phyloP scores from a whole-genome alignment of 2,888 invertebrate species.

The Ectemnius cavifrons region DNA sequence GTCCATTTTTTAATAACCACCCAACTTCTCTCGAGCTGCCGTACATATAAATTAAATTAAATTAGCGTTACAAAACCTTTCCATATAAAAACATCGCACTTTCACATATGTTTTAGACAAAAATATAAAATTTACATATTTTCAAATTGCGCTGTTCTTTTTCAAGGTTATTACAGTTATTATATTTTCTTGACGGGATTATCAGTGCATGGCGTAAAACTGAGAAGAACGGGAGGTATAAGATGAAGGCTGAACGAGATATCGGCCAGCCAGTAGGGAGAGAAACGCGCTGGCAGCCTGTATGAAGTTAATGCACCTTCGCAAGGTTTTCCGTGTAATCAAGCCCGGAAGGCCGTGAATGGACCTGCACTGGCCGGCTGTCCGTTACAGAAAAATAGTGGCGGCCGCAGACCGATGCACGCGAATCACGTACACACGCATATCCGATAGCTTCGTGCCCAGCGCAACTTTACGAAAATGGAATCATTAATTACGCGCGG shows the following conservation, averaged over 20 bases:
- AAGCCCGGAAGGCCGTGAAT: conserved; percentile 19
- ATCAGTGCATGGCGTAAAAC: neutral
- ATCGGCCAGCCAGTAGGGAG: neutral
- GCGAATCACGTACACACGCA: conserved; percentile 43
- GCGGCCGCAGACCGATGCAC: conserved; percentile 27
- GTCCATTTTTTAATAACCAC: too few species aligned
- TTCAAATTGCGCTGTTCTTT: too few species aligned
- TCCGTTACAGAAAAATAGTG: conserved; percentile 17
- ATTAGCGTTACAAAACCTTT: too few species aligned
- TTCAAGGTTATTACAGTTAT: too few species aligned
- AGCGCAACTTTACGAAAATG: conserved; percentile 35
- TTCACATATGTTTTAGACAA: too few species aligned
- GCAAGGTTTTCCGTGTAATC: conserved; percentile 14
- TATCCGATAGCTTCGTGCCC: conserved; percentile 29
- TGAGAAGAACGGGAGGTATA: neutral
- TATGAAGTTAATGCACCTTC: conserved; percentile 3
- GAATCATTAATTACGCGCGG: conserved; percentile 33
- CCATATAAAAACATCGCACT: too few species aligned
- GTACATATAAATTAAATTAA: too few species aligned
- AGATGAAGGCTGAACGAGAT: neutral
- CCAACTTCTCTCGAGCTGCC: too few species aligned
- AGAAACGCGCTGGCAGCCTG: too few species aligned
- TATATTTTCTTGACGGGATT: too few species aligned
- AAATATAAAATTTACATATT: too few species aligned
- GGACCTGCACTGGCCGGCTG: neutral